phyloP scores from a whole-genome alignment of 1,140 invertebrate species.

The Druon quercuslanigerum region DNA sequence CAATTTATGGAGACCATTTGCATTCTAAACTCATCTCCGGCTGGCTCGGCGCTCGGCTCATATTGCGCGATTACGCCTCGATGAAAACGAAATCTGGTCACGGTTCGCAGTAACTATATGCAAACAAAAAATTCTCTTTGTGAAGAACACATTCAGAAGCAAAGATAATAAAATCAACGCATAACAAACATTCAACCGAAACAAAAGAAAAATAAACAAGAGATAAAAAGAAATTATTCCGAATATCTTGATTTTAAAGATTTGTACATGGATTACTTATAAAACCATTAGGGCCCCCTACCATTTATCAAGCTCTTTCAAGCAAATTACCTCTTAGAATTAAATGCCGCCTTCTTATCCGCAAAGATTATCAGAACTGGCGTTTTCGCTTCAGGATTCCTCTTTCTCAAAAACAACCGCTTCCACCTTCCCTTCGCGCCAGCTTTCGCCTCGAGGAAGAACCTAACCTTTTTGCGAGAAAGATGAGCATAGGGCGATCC shows the following conservation, averaged over 20 bases:
- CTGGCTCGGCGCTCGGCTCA: neutral
- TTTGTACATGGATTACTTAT: neutral
- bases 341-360: constrained; percentile 10
- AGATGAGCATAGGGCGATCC: constrained; percentile 15
- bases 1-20: constrained; percentile 29
- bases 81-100: constrained; percentile 29
- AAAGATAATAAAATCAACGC: no score
- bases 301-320: neutral
- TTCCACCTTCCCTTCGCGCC: neutral
- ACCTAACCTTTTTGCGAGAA: constrained; percentile 23
- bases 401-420: neutral
- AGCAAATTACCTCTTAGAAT: neutral
- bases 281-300: neutral
- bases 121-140: neutral
- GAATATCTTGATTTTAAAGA: neutral
- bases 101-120: neutral
- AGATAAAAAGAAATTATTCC: neutral
- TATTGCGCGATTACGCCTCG: constrained; percentile 10
- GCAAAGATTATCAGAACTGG: constrained; percentile 14
- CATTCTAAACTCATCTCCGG: constrained; percentile 26
- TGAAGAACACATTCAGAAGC: neutral
- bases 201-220: neutral
- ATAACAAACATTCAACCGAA: no score
- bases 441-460: constrained; percentile 2
- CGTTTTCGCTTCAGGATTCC: constrained; percentile 2